Base-by-base conservation (phyloP, 2,888 invertebrate species). In the Hanleya hanleyi region DNA sequence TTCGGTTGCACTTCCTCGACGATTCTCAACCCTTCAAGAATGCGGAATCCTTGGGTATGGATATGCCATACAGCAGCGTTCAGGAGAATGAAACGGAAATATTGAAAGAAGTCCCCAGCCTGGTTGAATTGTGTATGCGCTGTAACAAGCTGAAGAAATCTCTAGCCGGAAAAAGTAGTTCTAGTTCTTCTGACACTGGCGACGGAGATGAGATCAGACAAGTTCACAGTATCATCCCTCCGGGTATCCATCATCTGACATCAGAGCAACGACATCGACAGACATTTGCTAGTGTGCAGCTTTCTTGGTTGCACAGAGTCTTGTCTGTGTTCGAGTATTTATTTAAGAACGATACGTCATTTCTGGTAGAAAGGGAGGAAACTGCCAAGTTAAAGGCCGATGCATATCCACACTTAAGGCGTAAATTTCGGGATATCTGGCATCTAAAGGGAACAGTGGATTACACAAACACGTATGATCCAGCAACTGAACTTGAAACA, bases 231-330 rank as follows among this genome's bases (percentile, higher is more conserved):
- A 18, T n/a, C 18, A 22, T 47, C 3, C 47, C 47, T 18, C 22
- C 18, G 3, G 47, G 47, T 7, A n/a, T 47, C n/a, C 22, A 47
- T 47, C 47, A 47, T 22, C 2, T 47, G 47, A 47, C 47, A 18
- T 47, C 47, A 47, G 22, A 47, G 7, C 22, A 47, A n/a, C 47
- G 47, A 4, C 47, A 47, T 7, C 3, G 7, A n/a, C n/a, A 7
- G 22, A 22, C 47, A 15, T 69, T 73, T 18, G 26, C 50, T 12
- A 65, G 57, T 50, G 64, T 73, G 36, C 77, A 77, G 72, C 49
- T 80, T 38, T 74, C 78, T 22, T 78, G 76, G 66, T 70, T 81
- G 35, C 76, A 75, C 76, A 75, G 33, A 78, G 77, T 29, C 37
- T 67, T 33, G 67, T 79, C 47, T 47, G 4, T 47, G n/a, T 7